Conservation (phyloP, 2,113 vertebrate genomes). For the Eonycteris spelaea region DNA sequence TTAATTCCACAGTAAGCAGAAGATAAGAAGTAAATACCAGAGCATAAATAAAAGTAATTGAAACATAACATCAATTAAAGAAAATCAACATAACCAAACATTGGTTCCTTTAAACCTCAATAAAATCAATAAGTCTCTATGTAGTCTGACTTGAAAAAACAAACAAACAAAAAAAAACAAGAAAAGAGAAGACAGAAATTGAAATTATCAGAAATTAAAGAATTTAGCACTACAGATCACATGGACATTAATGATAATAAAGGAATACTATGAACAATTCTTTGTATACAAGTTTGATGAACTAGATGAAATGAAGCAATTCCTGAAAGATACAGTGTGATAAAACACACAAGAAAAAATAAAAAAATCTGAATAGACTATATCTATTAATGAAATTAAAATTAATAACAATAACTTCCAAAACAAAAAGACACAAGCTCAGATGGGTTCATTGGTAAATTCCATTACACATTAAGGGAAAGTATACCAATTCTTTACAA, state of each 20-base stretch:
- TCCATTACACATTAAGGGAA: neutral
- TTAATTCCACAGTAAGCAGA: neutral
- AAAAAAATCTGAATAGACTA: neutral
- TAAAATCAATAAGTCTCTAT: neutral
- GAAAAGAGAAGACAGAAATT: neutral
- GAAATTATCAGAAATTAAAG: neutral
- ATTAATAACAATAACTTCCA: neutral
- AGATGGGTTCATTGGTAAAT: neutral
- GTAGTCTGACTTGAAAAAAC: neutral
- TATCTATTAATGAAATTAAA: neutral
- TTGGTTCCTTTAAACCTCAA: neutral
- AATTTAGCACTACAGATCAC: neutral
- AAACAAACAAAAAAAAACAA: neutral
- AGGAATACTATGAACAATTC: neutral
- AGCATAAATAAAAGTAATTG: neutral
- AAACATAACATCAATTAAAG: neutral
- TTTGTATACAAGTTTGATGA: neutral
- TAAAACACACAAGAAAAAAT: neutral
- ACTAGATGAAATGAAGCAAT: neutral
- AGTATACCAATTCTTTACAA: neutral
- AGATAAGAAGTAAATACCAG: neutral
- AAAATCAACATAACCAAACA: neutral
- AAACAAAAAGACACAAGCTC: neutral
- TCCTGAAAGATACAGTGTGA: neutral
- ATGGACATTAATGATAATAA: neutral